Percentiles rank a stretch among this genome's conserved stretches.
Evolutionary conservation across 2,888 invertebrate species (phyloP).

Genomic region (Anodontia alba): DNA sequence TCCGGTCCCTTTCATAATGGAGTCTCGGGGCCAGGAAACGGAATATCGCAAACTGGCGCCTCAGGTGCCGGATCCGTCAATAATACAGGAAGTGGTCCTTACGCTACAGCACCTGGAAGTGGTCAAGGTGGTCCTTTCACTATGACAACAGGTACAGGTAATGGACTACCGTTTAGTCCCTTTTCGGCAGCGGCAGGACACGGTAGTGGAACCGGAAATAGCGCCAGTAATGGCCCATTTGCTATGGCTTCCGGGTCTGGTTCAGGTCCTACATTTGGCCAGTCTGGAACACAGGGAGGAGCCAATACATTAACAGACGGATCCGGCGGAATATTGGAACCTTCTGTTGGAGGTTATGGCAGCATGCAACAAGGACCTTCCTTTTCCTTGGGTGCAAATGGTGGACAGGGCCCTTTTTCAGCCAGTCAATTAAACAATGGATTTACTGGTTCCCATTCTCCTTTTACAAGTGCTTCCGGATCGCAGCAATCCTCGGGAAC

Average conservation of each 20-base stretch:
- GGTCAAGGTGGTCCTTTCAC: slow-evolving; percentile 55
- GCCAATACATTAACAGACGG: slow-evolving; percentile 38
- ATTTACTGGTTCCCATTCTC: neutral
- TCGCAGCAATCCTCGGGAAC: neutral
- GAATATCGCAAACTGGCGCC: neutral
- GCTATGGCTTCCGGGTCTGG: slow-evolving; percentile 20
- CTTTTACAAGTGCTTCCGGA: neutral
- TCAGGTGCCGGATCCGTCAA: neutral
- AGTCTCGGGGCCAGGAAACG: slow-evolving; percentile 21
- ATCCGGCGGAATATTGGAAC: slow-evolving; percentile 46
- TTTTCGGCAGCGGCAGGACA: slow-evolving; percentile 33
- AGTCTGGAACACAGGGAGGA: neutral
- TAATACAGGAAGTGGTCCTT: slow-evolving; percentile 1
- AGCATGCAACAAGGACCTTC: neutral
- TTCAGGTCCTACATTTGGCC: slow-evolving; percentile 16
- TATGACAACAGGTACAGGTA: slow-evolving; percentile 32
- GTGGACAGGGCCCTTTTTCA: slow-evolving; percentile 4
- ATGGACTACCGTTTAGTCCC: slow-evolving; percentile 46
- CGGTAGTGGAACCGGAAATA: slow-evolving; percentile 10
- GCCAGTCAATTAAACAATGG: neutral
- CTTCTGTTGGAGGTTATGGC: slow-evolving; percentile 32
- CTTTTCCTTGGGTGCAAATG: neutral
- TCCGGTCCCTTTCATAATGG: slow-evolving; percentile 38
- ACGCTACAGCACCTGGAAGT: slow-evolving; percentile 50
- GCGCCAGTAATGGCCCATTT: slow-evolving; percentile 31